Evolutionary conservation across 2,113 vertebrate species (phyloP), one percentile per base, ranked within the genome.

Genomic region (Istiophorus platypterus): DNA sequence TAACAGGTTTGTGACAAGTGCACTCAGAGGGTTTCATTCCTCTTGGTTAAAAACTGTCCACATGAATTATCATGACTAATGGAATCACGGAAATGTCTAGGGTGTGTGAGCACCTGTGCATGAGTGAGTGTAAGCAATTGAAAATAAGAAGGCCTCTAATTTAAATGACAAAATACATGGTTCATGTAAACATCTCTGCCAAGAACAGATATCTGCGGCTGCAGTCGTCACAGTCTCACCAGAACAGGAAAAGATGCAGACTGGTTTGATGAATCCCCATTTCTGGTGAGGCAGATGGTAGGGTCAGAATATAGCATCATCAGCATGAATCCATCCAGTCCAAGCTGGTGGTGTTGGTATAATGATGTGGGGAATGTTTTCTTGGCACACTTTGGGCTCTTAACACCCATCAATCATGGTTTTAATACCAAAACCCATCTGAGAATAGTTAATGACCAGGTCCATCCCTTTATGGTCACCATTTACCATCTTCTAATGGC

Each of bases 61-160:
- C 6, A 57, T 58, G 1, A 51, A 85, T 72, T 70, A 3, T 72
- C 72, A 29, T 76, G 66, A 80, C 75, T 79, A 74, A 81, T 78
- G 62, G 61, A 29, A 75, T 68, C 67, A 61, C 3, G 7, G 26
- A 80, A 80, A 51, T 10, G 37, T 41, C 12, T 26, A 13, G 0
- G 0, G 0, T 7, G 15, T 57, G 52, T 51, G 20, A 18, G 66
- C 52, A 56, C n/a, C 11, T 26, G 22, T 51, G 20, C 17, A 42
- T 10, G 22, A 2, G 51, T n/a, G 29, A 1, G 5, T 22, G 0
- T 4, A 18, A 39, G 5, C 31, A 47, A 47, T 8, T 22, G 10
- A 20, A 14, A 0, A 17, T 2, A 42, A 14, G 41, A 42, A 42
- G 41, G 12, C 41, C 11, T 42, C 12, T 13, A 42, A 14, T 4